Base-by-base conservation (phyloP, 2,888 invertebrate genomes). In the Synanthedon myopaeformis region DNA sequence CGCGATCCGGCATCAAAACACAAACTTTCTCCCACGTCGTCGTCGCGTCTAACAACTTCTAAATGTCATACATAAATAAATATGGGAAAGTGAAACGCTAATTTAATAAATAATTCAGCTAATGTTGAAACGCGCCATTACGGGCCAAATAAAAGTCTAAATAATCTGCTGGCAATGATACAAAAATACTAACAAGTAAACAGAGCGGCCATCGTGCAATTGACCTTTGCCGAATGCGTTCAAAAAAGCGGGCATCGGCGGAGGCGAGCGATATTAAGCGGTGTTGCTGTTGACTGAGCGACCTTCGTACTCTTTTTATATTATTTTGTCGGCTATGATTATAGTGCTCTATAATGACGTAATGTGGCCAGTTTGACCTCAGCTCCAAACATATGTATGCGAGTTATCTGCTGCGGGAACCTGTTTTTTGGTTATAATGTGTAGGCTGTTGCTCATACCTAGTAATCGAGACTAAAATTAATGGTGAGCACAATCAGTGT, bases 281-380 rank as follows among this genome's bases (percentile, higher is more conserved):
- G 13, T 13, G 45, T 17, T 17, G 17, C 17, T 17, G 17, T 13
- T 45, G 45, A 45, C 13, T n/a, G 13, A 45, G 45, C 45, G 56
- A 51, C 59, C 59, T 55, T 60, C 55, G 51, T 48, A 53, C 51
- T 53, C 53, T 55, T 54, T 52, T 53, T 45, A 45, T 54, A 58
- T 23, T 23, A 23, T 53, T 52, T 56, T 55, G 48, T 53, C 51
- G 53, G 45, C 45, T 45, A 45, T 45, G 13, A 45, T 45, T 45
- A 45, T 45, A 45, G 45, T 55, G 49, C 42, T 59, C 23, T 56
- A 58, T 56, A 48, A 45, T 79, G 79, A 77, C 70, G 78, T 77
- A 76, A 78, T 70, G 55, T 61, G 56, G 58, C 65, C 66, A 59
- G 63, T 59, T 59, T 67, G 79, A 79, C 75, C 76, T 79, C 75